phyloP scores from a whole-genome alignment of 2,888 invertebrate species.

The Steinernema scapterisci region DNA sequence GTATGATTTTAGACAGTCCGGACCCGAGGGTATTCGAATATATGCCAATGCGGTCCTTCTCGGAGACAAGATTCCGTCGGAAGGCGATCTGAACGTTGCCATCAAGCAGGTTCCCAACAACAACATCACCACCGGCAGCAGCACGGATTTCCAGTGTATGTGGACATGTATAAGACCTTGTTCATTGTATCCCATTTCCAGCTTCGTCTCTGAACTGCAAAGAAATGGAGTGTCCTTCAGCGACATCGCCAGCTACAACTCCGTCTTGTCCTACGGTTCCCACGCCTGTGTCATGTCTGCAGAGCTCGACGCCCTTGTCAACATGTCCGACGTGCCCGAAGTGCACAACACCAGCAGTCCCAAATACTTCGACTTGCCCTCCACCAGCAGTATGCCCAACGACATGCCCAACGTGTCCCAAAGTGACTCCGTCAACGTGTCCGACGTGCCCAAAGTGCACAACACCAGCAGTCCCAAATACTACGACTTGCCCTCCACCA shows the following conservation, averaged over 20 bases:
- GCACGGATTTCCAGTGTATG: background rate
- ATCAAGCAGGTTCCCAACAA: background rate
- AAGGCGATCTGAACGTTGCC: background rate
- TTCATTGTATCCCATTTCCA: background rate
- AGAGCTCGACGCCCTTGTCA: background rate
- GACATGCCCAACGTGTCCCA: background rate
- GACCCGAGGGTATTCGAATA: background rate
- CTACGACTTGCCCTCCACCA: background rate
- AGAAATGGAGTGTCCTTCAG: background rate
- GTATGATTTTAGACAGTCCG: background rate
- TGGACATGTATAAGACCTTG: background rate
- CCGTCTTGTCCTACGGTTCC: background rate
- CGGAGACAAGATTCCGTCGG: background rate
- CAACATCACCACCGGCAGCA: background rate
- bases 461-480: background rate
- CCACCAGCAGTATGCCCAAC: background rate
- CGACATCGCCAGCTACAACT: background rate
- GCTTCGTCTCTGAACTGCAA: background rate
- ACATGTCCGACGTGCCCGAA: background rate
- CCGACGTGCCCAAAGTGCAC: background rate
- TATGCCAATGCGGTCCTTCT: background rate
- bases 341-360: background rate
- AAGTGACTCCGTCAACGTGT: background rate
- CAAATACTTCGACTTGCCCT: background rate
- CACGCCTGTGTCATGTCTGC: background rate